Evolutionary conservation across 2,797 vertebrate species (phyloP), one percentile per base, ranked within the genome.

Genomic region (Coregonus ussuriensis): DNA sequence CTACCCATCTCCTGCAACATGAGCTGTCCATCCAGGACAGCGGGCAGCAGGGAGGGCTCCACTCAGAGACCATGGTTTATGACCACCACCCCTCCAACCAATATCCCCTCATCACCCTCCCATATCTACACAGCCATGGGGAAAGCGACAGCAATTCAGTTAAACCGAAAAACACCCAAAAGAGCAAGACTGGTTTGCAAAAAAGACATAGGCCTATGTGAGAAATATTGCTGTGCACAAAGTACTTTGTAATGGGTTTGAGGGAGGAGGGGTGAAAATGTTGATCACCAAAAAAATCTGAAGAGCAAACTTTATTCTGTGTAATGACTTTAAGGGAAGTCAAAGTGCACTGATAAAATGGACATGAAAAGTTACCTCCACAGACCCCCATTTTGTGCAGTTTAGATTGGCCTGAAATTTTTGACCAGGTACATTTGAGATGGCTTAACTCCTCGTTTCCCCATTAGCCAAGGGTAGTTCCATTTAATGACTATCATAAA

Each of bases 1-100:
- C 89, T 83, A 84, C 82, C 87, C 87, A 88, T 86, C 85, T 82
- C 79, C 75, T 91, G 92, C 91, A 93, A 94, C 83, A 87, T 86
- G 86, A 93, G 89, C 88, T 82, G 77, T 83, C 82, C 75, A 84
- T 86, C 81, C 74, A 79, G 77, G 75, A 7, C 69, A 83, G 80
- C 16, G 33, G 31, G 66, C 69, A 83, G 80, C 16, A 51, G 31
- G 66, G 47, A 56, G 81, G 72, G 76, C 69, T 77, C 78, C 80
- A 77, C 89, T 86, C 33, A 76, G 85, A 71, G 81, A 83, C 81
- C 78, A 18, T 9, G 52, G 25, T 54, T 16, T 16, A 18, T 25
- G 7, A 29, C 53, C 16, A 33, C 15, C 53, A 53, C 53, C 52
- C 1, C 71, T 56, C 1, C 15, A 37, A 72, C 16, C 71, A 18